Base-by-base conservation (phyloP, 37 sponge, comb jelly and placozoan genomes). In the Amphimedon queenslandica region DNA sequence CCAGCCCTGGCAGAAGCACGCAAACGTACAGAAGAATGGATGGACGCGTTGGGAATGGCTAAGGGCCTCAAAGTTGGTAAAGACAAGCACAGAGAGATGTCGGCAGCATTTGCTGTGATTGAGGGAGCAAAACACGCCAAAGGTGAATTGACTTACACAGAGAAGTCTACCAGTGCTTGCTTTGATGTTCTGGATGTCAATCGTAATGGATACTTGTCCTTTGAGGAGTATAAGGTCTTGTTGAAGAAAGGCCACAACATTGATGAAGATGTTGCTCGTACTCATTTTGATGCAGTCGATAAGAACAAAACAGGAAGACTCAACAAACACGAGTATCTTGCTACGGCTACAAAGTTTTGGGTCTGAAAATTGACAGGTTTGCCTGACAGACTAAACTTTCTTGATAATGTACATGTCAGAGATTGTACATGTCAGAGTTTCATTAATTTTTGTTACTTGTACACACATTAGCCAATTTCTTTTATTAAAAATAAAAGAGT, bases 171-270 rank as follows among this genome's bases (percentile, higher is more conserved):
- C n/a, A 55, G 43, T 8, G 71, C 71, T 41, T 70, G 10, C 42
- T 47, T 28, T 47, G 71, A 38, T 11, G 71, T 70, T 13, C 3
- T 70, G 47, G 71, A 70, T 23, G 43, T 24, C 53, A 70, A 70
- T 25, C 18, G 43, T 6, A 28, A 70, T 70, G 71, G 71, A 47
- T 30, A n/a, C 5, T 4, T 70, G 20, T 21, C 37, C 13, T 3
- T 70, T 8, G 71, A 43, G 28, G 71, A 70, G 32, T 70, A 51
- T 42, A 70, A 42, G 28, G 37, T 70, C n/a, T 51, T 47, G n/a
- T n/a, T n/a, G n/a, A 3, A 16, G 11, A 11, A 70, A 25, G 37
- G 29, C 56, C 25, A 55, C 53, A 70, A 70, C n/a, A 70, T 70
- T 4, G 29, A 10, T 42, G 37, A 51, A 47, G 71, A 42, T 47